Evolutionary conservation across 2,888 invertebrate genomes (phyloP), one percentile per base, ranked within the genome.

Genomic region (Tyria jacobaeae): DNA sequence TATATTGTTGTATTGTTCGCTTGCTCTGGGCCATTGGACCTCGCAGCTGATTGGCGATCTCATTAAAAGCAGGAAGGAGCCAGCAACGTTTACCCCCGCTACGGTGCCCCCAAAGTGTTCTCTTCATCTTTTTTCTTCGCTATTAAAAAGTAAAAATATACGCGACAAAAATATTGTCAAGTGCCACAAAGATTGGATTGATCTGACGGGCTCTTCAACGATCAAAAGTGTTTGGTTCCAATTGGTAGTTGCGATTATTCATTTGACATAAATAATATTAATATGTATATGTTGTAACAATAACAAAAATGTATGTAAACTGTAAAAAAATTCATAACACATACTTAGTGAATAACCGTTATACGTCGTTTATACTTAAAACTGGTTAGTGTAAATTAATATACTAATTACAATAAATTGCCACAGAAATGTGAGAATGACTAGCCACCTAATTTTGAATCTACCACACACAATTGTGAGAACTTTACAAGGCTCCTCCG

Each of bases 1-100:
- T n/a, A n/a, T n/a, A n/a, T n/a, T n/a, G n/a, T n/a, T n/a, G n/a
- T 59, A 67, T 60, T 39, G 56, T 58, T 51, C 64, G 41, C 24
- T 27, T 65, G 64, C 66, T 60, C 64, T 64, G 70, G 60, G 17
- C 60, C 52, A 66, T 69, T 62, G 63, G 27, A 49, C 62, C 64
- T 68, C 71, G 64, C 66, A 64, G 83, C 82, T 86, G 87, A 89
- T 89, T 89, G 89, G 90, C 84, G 88, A 88, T 87, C 90, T 90
- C 90, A 90, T 90, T 90, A 91, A 90, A 91, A 85, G 81, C 89
- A 87, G 90, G 90, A 91, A 90, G 84, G 76, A 77, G 66, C 76
- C 75, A 78, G 72, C 78, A 81, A 73, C 84, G 84, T 86, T 86
- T 84, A 85, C 83, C 84, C 80, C 82, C 76, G 81, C 78, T 76